Base-by-base conservation (phyloP, 37 sponge, comb jelly and placozoan genomes). In the Ephydatia muelleri region DNA sequence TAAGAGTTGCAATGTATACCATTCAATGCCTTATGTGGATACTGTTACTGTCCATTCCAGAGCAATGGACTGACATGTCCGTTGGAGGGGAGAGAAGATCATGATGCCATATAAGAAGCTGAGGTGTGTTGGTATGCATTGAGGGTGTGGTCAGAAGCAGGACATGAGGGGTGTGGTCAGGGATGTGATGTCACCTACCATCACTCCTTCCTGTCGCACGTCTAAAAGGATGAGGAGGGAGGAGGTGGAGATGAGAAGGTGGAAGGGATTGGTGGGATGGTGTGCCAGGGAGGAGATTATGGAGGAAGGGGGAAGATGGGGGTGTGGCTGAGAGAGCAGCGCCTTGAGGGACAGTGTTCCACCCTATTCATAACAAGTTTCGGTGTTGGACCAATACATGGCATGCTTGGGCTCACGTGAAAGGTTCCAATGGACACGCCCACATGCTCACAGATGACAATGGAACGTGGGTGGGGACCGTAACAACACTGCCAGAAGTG, bases 401-500 rank as follows among this genome's bases (percentile, higher is more conserved):
- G 22, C 38, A 0, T 3, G 11, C 5, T 38, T 47, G 23, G 4
- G 35, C 69, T 14, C n/a, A 65, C 71, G 5, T 76, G 66, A 37
- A 85, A 39, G 71, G 85, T 86, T 31, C 76, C 65, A 23, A 66
- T 29, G 30, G 70, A 75, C 5, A 90, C 73, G 35, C 38, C 67
- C 11, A 37, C 39, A 5, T 81, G 73, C 39, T 68, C 70, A 0
- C 73, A 77, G 16, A 81, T 23, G 30, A 90, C 22, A 2, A 85
- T 40, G 26, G 70, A 67, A 0, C 82, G 82, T 66, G 86, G 90
- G 38, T 90, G 90, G 25, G 78, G 66, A 6, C 90, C 90, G 81
- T 69, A 90, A 65, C 80, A 80, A 57, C 81, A 80, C 70, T 39
- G 71, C 79, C 72, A 80, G 40, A 36, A 72, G 57, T 86, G 86